These are phyloP conservation scores for Drosophila austrosaltans DNA, from an alignment of 2,888 invertebrate genomes.

Conservation along the genomic window DNA sequence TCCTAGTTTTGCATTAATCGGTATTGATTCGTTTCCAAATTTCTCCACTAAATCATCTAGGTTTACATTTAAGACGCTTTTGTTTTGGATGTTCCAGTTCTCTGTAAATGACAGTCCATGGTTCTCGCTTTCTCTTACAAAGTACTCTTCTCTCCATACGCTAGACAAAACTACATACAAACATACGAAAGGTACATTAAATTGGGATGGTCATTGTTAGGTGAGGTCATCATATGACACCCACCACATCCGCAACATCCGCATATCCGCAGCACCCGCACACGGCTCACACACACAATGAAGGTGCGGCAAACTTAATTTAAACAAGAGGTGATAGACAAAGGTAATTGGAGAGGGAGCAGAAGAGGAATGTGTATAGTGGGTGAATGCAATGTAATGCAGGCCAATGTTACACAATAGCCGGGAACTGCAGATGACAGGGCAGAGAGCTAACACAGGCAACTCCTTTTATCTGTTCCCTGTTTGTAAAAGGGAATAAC, in stretches of 20 bases:
- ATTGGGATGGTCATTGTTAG: conserved; percentile 41
- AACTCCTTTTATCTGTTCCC: neutral
- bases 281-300: neutral
- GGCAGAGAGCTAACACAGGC: neutral
- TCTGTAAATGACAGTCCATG: no score
- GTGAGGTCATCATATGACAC: conserved; percentile 38
- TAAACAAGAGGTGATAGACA: conserved; percentile 6
- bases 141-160: neutral
- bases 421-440: conserved; percentile 1
- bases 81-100: no score
- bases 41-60: no score
- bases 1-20: no score
- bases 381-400: conserved; percentile 5
- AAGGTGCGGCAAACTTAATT: conserved; percentile 10
- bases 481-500: neutral
- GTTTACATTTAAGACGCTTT: no score
- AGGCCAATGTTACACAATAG: conserved; percentile 2
- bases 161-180: neutral
- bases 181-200: conserved; percentile 21
- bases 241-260: conserved; percentile 2
- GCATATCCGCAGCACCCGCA: conserved; percentile 7
- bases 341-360: neutral
- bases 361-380: neutral
- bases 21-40: no score
- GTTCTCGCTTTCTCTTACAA: no score